Evolutionary conservation across 2,888 invertebrate species (phyloP).

Genomic region (Polydrusus pterygomalis): DNA sequence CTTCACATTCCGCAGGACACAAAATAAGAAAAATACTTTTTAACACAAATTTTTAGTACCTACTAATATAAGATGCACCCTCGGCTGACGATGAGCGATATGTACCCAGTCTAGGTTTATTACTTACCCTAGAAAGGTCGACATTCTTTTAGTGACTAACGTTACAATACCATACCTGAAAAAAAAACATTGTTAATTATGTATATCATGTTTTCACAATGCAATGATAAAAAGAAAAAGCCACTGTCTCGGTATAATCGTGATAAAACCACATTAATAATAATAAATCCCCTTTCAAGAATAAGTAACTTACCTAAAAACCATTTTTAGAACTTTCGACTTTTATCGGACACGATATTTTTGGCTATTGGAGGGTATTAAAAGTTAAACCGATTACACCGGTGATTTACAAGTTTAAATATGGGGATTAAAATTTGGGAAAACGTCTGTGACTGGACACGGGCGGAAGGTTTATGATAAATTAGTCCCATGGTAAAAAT

Average conservation of each 20-base stretch:
- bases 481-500: background rate
- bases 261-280: background rate
- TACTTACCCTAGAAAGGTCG: no score
- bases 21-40: no score
- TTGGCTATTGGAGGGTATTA: background rate
- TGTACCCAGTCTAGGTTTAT: no score
- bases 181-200: no score
- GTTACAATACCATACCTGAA: no score
- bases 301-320: background rate
- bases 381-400: background rate
- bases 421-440: background rate
- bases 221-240: no score
- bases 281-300: background rate
- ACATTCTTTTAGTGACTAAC: background rate
- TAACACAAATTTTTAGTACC: no score
- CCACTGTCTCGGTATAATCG: background rate
- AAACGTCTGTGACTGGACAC: background rate
- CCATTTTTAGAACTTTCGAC: background rate
- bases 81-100: no score
- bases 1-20: no score
- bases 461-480: background rate
- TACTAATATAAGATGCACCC: no score
- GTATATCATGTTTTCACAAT: no score
- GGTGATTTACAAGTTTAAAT: background rate
- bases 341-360: background rate